These are phyloP conservation scores for Pterois miles DNA, from an alignment of 2,797 vertebrate genomes.

Conservation along the genomic window DNA sequence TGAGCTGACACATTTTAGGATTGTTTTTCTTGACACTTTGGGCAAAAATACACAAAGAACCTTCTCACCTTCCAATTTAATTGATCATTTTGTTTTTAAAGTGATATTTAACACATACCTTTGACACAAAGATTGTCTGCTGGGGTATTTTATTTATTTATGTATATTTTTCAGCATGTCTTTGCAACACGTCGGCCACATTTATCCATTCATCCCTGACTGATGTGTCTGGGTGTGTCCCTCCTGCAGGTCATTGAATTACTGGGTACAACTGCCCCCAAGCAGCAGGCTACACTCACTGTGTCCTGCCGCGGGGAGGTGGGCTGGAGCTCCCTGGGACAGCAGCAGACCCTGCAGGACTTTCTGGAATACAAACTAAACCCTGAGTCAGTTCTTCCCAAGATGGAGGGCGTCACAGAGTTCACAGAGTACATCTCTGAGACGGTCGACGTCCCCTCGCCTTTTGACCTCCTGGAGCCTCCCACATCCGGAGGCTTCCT, in stretches of 20 bases:
- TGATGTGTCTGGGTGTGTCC: slow-evolving; percentile 52
- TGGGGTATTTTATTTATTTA: neutral
- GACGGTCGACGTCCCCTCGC: slow-evolving; percentile 96
- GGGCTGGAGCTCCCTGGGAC: slow-evolving; percentile 92
- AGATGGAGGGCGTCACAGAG: slow-evolving; percentile 97
- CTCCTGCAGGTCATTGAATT: slow-evolving; percentile 87
- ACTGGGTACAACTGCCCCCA: slow-evolving; percentile 87
- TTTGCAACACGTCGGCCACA: neutral
- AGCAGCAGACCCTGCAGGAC: slow-evolving; percentile 82
- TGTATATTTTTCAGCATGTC: neutral
- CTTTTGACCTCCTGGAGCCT: slow-evolving; percentile 96
- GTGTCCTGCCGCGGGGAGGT: slow-evolving; percentile 93
- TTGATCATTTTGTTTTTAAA: neutral
- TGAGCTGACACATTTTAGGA: neutral
- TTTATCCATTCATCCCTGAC: slow-evolving; percentile 24
- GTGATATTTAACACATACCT: neutral
- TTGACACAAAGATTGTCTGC: neutral
- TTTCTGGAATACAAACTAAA: slow-evolving; percentile 92
- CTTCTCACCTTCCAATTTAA: neutral
- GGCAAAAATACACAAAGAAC: no score
- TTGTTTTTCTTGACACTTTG: neutral
- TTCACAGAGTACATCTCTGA: slow-evolving; percentile 98
- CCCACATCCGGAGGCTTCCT: slow-evolving; percentile 98
- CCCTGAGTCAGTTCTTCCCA: slow-evolving; percentile 88
- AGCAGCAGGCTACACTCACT: slow-evolving; percentile 90